These are phyloP conservation scores for Cryptus armator DNA, from an alignment of 2,888 invertebrate genomes.

Conservation along the genomic window DNA sequence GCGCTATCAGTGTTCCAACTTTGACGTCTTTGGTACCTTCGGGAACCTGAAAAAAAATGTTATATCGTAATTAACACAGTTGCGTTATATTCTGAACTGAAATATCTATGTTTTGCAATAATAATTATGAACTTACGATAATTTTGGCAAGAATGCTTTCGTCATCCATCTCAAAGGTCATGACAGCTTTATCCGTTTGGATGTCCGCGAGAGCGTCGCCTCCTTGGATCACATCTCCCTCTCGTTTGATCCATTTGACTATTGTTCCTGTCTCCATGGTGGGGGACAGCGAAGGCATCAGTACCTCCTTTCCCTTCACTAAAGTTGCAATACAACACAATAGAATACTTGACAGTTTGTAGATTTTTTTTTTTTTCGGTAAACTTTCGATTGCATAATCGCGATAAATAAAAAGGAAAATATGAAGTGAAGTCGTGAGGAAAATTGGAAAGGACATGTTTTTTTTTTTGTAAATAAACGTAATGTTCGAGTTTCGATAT, in stretches of 20 bases:
- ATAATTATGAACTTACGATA: constrained; percentile 82
- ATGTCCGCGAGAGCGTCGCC: constrained; percentile 89
- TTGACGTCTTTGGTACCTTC: constrained; percentile 87
- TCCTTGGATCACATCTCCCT: constrained; percentile 86
- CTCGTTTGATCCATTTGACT: constrained; percentile 87
- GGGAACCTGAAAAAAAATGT: constrained; percentile 79
- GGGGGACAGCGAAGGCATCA: constrained; percentile 88
- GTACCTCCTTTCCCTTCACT: constrained; percentile 84
- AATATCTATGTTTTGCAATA: background rate
- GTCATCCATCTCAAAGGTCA: constrained; percentile 88
- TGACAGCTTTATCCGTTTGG: constrained; percentile 89
- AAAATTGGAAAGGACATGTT: background rate
- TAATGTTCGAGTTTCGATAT: background rate
- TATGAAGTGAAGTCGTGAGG: background rate
- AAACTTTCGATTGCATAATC: constrained; percentile 13
- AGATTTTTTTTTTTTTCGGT: background rate
- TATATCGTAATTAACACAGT: background rate
- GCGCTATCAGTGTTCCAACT: constrained; percentile 87
- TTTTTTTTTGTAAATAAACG: background rate
- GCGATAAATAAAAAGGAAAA: background rate
- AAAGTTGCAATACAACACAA: constrained; percentile 30
- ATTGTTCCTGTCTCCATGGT: constrained; percentile 89
- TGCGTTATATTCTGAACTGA: background rate
- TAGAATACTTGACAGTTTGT: constrained; percentile 27
- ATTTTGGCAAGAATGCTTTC: constrained; percentile 88